Base-by-base conservation (phyloP, 2,888 invertebrate genomes). In the Temnothorax rugatulus region DNA sequence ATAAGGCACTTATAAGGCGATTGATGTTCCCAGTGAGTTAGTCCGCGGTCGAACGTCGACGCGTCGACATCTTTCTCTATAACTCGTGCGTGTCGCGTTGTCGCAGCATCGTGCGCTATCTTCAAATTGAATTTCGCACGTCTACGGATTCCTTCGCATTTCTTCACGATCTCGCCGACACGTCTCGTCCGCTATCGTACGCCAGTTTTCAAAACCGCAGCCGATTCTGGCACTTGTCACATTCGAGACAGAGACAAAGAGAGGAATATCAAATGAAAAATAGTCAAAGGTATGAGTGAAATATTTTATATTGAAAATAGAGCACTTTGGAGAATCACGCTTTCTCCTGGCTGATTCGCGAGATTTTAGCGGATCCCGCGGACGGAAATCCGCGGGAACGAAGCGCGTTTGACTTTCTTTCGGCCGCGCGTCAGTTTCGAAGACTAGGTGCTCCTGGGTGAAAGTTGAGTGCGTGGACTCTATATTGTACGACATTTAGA, bases 21-120 rank as follows among this genome's bases (percentile, higher is more conserved):
- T 87, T 83, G 77, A 82, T 82, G 84, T 21, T 44, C 18, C 41
- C 84, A 44, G 73, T 86, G 84, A 68, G 87, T 85, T 91, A 93
- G 93, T 93, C 71, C 75, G 85, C 83, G 47, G 87, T 87, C 87
- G 87, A 87, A 86, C 88, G 84, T 69, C 87, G 88, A 68, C 86
- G 88, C 85, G 90, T 84, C 69, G 71, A 69, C 34, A 21, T 69
- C 57, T 29, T 15, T 29, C 11, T 57, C 34, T 7, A 0, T 7
- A 68, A 41, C 11, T 44, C 50, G 34, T 41, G 13, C 71, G 44
- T 47, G 44, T 29, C 71, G 71, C 7, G 15, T 61, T 8, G 64
- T 34, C 29, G 11, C 34, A 63, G 34, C n/a, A 34, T 25, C 9
- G 47, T 18, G 50, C 29, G 13, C 34, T 76, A 52, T 66, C 29